Base-by-base conservation (phyloP, 2,113 vertebrate genomes). In the zebrafish (Danio rerio) region DNA sequence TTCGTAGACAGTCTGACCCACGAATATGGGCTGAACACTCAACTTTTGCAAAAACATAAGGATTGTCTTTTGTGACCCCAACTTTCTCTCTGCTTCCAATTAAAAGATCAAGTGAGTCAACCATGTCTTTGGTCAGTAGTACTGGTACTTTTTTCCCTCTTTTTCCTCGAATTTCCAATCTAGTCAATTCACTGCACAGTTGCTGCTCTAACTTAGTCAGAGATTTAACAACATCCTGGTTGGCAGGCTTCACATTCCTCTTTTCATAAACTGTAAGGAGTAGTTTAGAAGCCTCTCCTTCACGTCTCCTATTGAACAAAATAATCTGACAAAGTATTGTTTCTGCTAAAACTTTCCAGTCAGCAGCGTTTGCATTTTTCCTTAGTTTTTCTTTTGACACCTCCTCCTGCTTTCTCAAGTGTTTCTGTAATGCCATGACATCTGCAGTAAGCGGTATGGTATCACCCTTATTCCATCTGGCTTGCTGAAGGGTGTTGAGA, bases 101-200 rank as follows among this genome's bases (percentile, higher is more conserved):
- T 15, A 66, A 13, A 31, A 66, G 0, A 7, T 43, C 40, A 31
- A 65, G 42, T 31, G 62, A 65, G 1, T 65, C 62, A 62, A 62
- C 59, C n/a, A 62, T 20, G 18, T 43, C 62, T 9, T 42, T 42
- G 2, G 13, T 65, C 0, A 42, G 62, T 1, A 65, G 12, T 31
- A 68, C 63, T n/a, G 63, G 63, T 5, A 68, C 63, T 68, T 68
- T 68, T 42, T 68, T 68, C 40, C 63, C 15, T 45, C 16, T 68
- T 6, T 68, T 68, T 8, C 63, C 63, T 68, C 16, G 40, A 5
- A 68, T 68, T 8, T 68, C 63, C 45, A 68, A 68, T 68, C 63
- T 40, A 68, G 42, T 69, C 42, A 68, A 4, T 43, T 68, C 65
- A 47, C 18, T 69, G 16, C 65, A 69, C 65, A 69, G 10, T 43